A percentile compares a stretch with the other conserved stretches of the same genome.
phyloP scores from a whole-genome alignment of 2,797 vertebrate species.

The Sebastes hubbsi region DNA sequence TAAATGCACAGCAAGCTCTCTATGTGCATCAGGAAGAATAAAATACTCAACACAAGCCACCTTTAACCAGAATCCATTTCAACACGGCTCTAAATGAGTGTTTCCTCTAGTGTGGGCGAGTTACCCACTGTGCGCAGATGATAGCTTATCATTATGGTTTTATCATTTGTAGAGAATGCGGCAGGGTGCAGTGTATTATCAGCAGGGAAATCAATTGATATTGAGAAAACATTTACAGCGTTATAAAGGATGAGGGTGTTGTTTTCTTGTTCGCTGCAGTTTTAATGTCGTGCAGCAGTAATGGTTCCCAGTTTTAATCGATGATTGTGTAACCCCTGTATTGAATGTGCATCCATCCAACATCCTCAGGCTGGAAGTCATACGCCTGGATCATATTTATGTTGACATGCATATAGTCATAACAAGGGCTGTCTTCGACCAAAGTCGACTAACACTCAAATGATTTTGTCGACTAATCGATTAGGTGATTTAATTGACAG shows the following conservation, averaged over 20 bases:
- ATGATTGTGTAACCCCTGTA: slow-evolving; percentile 17
- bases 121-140: slow-evolving; percentile 57
- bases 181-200: slow-evolving; percentile 57
- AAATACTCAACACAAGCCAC: slow-evolving; percentile 30
- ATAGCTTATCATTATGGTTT: slow-evolving; percentile 74
- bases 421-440: background rate
- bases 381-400: background rate
- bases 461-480: background rate
- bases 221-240: slow-evolving; percentile 50
- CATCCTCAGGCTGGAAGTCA: background rate
- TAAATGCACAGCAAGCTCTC: slow-evolving; percentile 21
- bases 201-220: slow-evolving; percentile 68
- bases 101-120: slow-evolving; percentile 35
- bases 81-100: slow-evolving; percentile 46
- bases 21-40: background rate
- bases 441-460: background rate
- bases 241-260: slow-evolving; percentile 40
- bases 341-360: background rate
- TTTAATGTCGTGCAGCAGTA: slow-evolving; percentile 23
- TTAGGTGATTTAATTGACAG: background rate
- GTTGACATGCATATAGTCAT: background rate
- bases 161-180: slow-evolving; percentile 62
- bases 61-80: slow-evolving; percentile 46
- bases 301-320: slow-evolving; percentile 23
- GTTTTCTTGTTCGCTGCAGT: slow-evolving; percentile 31